Evolutionary conservation across 1,140 invertebrate genomes (phyloP), one percentile per base, ranked within the genome.

Genomic region (Rhysida immarginata): DNA sequence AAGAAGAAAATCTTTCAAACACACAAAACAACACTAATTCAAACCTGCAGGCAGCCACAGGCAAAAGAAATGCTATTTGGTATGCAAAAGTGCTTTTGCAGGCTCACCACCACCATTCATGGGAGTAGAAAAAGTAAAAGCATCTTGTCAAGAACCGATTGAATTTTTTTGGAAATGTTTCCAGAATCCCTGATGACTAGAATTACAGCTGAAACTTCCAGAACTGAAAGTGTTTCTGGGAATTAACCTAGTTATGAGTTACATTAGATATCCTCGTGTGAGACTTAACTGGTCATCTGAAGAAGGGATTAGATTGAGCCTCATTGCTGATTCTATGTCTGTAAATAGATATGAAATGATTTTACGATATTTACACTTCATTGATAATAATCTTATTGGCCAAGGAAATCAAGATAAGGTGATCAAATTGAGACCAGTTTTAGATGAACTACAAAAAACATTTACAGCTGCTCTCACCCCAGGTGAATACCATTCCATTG

Each of bases 401-500:
- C 44, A 5, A 8, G 44, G 20, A 5, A 46, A 46, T 20, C 5
- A 46, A 8, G 20, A 20, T 20, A 8, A 8, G 5, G 5, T 46
- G 8, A 18, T 13, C 44, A 46, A 46, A 23, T 13, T 18, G 5
- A 46, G 44, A 5, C 44, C 44, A 13, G 21, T 46, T 46, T 20
- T 46, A 5, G 18, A 46, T 23, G 3, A 23, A 13, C 16, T 46
- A 18, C 5, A 18, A 3, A 23, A 11, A 20, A 20, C 20, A 20
- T 46, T 35, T 46, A 8, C 5, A 11, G 16, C 8, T 16, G 16
- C 21, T 5, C 18, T 3, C 8, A 20, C 8, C 8, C 5, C 18
- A 49, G 61, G 60, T 5, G 29, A 57, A 59, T 61, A 27, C 60
- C 62, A 26, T 43, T 59, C 13, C 5, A 42, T 46, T 11, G 44